These are phyloP conservation scores for Chloroclystis v-ata DNA, from an alignment of 2,888 invertebrate species.

Conservation along the genomic window DNA sequence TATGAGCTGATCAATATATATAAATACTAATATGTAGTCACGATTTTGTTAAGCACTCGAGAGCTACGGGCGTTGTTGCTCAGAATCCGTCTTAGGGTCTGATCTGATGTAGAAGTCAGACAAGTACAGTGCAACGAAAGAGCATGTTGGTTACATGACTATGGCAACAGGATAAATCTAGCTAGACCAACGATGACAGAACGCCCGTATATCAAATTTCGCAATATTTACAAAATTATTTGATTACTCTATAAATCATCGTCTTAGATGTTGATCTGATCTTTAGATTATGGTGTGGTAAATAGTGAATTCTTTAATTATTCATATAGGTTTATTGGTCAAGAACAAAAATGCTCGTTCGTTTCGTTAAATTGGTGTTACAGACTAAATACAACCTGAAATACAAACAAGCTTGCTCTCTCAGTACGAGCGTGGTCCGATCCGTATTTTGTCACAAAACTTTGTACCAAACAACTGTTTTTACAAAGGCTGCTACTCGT, in stretches of 20 bases:
- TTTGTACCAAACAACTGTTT: neutral
- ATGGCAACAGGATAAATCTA: too few relatives aligned
- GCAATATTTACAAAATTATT: too few relatives aligned
- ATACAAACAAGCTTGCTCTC: slow-evolving; percentile 51
- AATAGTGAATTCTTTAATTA: too few relatives aligned
- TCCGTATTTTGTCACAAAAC: neutral
- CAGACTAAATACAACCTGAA: slow-evolving; percentile 51
- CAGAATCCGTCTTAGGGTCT: slow-evolving; percentile 46
- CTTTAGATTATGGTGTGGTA: too few relatives aligned
- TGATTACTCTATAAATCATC: too few relatives aligned
- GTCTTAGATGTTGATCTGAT: too few relatives aligned
- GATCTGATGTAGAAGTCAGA: slow-evolving; percentile 42
- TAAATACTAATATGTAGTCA: neutral
- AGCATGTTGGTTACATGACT: slow-evolving; percentile 47
- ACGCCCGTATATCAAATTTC: too few relatives aligned
- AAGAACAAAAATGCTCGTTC: slow-evolving; percentile 67
- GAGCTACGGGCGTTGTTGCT: slow-evolving; percentile 33
- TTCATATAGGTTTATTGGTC: slow-evolving; percentile 17
- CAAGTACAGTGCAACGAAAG: slow-evolving; percentile 65
- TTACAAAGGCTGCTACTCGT: neutral
- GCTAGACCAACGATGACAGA: too few relatives aligned
- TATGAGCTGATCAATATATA: too few relatives aligned
- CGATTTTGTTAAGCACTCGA: neutral
- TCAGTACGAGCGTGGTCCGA: neutral
- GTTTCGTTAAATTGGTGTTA: slow-evolving; percentile 45